Evolutionary conservation across 2,888 invertebrate species (phyloP), one percentile per base, ranked within the genome.

Genomic region (Andrena haemorrhoa): DNA sequence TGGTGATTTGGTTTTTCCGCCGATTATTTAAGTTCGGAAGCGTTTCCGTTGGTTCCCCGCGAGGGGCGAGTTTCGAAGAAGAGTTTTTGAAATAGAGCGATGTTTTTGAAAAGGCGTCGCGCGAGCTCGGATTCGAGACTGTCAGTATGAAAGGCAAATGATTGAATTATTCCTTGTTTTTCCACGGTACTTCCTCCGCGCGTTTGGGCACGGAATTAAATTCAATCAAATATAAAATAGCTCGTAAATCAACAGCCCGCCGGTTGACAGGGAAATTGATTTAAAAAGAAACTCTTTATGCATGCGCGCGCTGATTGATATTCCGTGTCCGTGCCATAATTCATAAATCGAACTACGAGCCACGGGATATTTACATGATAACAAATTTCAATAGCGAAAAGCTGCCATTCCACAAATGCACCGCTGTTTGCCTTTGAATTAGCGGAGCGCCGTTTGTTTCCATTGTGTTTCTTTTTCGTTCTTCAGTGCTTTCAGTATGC

Each of bases 161-260:
- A 81, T 81, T 53, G 72, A 81, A 78, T 79, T 78, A 78, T 81
- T 60, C 20, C 64, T 12, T 61, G 56, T 51, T 72, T 56, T 68
- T 10, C 35, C 53, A 41, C 56, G 56, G 35, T 56, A 49, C 49
- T 41, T 12, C 47, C 69, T 41, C 49, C 41, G 29, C 61, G 20
- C 60, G 47, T 12, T 16, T 23, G 26, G 53, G 7, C 53, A 1
- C n/a, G 41, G 53, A 66, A 79, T 82, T 79, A 74, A 68, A 70
- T 79, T 68, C 65, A 75, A 71, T 72, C 66, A 51, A 79, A 56
- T 58, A 68, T 51, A 75, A 51, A 58, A 58, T 75, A 51, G n/a
- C 69, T 41, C 60, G 41, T 64, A 63, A 65, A 66, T 71, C 61
- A 56, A 64, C 35, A 16, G 8, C 20, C 12, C n/a, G 10, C 10